Percentiles rank a stretch among this genome's conserved stretches.
phyloP scores from a whole-genome alignment of 2,888 invertebrate species.

The Tanytarsus gracilentus region DNA sequence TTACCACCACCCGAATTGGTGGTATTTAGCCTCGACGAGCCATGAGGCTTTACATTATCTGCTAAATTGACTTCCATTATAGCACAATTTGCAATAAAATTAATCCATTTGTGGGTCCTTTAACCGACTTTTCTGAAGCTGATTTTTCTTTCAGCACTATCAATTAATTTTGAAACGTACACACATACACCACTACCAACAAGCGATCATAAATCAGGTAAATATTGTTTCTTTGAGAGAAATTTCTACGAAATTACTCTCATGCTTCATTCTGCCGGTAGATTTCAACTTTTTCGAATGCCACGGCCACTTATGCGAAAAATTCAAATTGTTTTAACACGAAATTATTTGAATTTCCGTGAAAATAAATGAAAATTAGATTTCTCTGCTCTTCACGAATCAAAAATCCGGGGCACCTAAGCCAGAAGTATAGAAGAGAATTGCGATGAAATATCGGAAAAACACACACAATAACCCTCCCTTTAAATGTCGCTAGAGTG shows the following conservation, averaged over 20 bases:
- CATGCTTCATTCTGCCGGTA: background rate
- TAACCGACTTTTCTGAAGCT: background rate
- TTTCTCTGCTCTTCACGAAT: conserved; percentile 3
- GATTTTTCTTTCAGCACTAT: conserved; percentile 9
- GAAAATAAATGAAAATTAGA: conserved; percentile 5
- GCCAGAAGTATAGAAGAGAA: background rate
- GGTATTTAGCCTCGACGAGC: background rate
- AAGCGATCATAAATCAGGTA: conserved; percentile 21
- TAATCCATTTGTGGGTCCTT: background rate
- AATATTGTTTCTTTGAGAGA: conserved; percentile 4
- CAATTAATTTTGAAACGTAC: conserved; percentile 23
- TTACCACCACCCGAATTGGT: too few relatives aligned
- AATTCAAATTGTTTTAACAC: background rate
- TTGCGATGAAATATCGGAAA: background rate
- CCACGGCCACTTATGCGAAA: background rate
- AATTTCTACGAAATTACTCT: background rate
- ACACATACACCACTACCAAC: conserved; percentile 19
- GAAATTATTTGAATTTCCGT: background rate
- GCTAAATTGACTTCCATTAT: conserved; percentile 14
- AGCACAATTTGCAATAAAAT: background rate
- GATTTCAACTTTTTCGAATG: background rate
- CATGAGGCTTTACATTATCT: background rate
- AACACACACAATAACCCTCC: background rate
- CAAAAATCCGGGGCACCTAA: background rate
- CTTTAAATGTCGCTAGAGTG: background rate